phyloP scores from a whole-genome alignment of 2,113 vertebrate genomes.

The Geococcyx californianus region DNA sequence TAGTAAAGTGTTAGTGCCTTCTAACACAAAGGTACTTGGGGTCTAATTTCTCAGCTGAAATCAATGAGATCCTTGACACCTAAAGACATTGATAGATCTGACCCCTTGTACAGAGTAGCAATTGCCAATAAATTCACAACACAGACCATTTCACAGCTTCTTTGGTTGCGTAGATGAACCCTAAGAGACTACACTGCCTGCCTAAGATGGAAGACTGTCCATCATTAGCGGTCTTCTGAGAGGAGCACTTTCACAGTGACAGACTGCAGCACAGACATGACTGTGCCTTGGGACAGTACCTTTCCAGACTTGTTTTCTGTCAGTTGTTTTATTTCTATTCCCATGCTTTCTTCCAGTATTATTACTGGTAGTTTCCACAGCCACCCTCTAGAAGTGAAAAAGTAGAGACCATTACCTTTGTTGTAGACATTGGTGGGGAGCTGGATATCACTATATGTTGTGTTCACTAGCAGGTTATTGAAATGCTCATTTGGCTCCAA shows the following conservation, averaged over 20 bases:
- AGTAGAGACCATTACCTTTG: slow-evolving; percentile 78
- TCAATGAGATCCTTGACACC: neutral
- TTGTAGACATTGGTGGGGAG: slow-evolving; percentile 97
- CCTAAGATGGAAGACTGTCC: neutral
- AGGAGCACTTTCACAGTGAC: neutral
- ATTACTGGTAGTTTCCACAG: neutral
- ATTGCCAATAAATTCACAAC: neutral
- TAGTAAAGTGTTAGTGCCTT: neutral
- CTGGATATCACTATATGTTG: slow-evolving; percentile 88
- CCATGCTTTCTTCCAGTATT: neutral
- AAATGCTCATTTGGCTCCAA: slow-evolving; percentile 92
- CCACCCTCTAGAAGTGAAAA: neutral
- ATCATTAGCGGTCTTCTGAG: neutral
- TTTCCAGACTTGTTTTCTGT: neutral
- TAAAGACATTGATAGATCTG: neutral
- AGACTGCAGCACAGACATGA: neutral
- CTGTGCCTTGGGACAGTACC: neutral
- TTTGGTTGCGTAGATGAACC: neutral
- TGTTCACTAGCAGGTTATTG: slow-evolving; percentile 88
- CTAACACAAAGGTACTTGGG: neutral
- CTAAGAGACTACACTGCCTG: neutral
- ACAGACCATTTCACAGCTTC: neutral
- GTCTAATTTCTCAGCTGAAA: neutral
- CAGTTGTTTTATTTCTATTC: neutral
- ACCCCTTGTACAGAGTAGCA: neutral